Conservation (phyloP, 1,140 invertebrate genomes). For the Nilaparvata lugens region DNA sequence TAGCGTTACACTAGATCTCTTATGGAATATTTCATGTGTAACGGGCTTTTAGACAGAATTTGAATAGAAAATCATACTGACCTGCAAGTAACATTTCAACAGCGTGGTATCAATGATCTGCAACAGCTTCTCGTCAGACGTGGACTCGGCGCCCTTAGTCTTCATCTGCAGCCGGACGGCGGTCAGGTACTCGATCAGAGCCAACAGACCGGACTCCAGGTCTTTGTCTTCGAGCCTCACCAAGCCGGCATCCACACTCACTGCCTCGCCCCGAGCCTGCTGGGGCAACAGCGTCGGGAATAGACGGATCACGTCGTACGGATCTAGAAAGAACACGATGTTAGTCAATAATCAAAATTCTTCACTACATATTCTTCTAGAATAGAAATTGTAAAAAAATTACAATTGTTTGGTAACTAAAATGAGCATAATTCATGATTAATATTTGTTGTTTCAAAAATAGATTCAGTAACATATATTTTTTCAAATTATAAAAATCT, state of each 20-base stretch:
- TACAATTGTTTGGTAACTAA: no score
- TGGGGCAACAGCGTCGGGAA: constrained; percentile 83
- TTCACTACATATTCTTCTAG: no score
- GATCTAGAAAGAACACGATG: constrained; percentile 66
- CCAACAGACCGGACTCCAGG: constrained; percentile 77
- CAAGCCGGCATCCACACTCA: constrained; percentile 31
- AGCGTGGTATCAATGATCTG: constrained; percentile 95
- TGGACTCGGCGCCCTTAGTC: constrained; percentile 5
- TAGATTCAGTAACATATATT: no score
- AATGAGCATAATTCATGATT: no score
- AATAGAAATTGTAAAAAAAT: no score
- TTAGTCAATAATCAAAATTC: not conserved
- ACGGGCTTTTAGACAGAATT: no score
- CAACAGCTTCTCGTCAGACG: constrained; percentile 51
- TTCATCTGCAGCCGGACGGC: constrained; percentile 42
- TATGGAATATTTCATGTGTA: no score
- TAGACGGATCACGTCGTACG: constrained; percentile 86
- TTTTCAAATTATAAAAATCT: no score
- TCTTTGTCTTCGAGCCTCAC: constrained; percentile 68
- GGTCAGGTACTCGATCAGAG: constrained; percentile 82
- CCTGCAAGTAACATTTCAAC: constrained; percentile 91
- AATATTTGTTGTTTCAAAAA: no score
- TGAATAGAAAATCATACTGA: no score
- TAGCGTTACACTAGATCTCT: no score
- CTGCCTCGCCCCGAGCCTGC: constrained; percentile 38